Conservation (phyloP, 2,113 vertebrate genomes). For the Glaucidium brasilianum region DNA sequence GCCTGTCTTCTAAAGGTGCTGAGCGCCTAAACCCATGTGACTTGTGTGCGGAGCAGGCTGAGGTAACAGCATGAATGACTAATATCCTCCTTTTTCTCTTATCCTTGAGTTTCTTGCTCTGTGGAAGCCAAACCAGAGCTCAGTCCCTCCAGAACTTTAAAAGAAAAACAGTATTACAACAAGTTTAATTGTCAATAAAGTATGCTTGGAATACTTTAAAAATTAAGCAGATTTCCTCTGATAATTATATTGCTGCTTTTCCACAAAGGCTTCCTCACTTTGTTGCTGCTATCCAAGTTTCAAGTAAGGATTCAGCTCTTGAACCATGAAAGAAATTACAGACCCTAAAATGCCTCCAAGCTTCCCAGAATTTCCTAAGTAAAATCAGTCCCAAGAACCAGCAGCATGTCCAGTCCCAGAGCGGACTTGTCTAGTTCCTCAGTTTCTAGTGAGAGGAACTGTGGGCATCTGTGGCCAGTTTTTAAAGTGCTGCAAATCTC, state of each 20-base stretch:
- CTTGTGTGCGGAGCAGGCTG: not conserved
- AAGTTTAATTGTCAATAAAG: not conserved
- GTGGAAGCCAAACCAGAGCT: not conserved
- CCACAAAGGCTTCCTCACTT: not conserved
- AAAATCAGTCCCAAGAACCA: not conserved
- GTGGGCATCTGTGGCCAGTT: not conserved
- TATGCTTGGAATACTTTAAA: not conserved
- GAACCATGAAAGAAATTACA: not conserved
- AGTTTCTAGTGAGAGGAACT: not conserved
- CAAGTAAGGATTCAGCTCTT: not conserved
- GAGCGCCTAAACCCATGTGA: not conserved
- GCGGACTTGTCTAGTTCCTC: not conserved
- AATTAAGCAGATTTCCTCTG: not conserved
- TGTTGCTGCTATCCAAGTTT: not conserved
- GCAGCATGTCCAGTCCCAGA: not conserved
- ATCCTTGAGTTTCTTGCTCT: not conserved
- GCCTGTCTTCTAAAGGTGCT: slow-evolving; percentile 4
- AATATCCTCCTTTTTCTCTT: slow-evolving; percentile 23
- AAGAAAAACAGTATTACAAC: not conserved
- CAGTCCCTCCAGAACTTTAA: not conserved
- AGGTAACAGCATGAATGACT: slow-evolving; percentile 18
- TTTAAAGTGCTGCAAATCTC: not conserved
- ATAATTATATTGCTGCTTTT: not conserved
- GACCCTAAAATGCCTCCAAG: not conserved
- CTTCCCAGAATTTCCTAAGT: not conserved